Evolutionary conservation across 2,797 vertebrate species (phyloP), one percentile per base, ranked within the genome.

Genomic region (Xiphophorus birchmanni): DNA sequence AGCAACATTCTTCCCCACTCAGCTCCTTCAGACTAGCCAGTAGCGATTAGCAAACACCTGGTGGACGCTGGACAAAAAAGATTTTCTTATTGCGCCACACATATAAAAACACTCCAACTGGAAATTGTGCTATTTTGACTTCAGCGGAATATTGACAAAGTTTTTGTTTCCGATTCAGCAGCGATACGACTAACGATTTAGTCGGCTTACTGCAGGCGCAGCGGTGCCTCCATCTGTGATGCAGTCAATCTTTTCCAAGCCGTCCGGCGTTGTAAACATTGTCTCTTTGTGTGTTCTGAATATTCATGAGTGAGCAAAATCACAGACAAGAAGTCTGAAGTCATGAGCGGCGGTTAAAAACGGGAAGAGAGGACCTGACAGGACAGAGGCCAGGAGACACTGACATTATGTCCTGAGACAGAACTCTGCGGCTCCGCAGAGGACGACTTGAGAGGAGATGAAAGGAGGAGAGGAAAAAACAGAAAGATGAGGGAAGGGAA

Each of bases 171-270:
- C 1, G 7, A 52, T 48, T 48, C 47, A 76, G n/a, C 47, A 63
- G 44, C 79, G 74, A 83, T 54, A 21, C 4, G 47, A 63, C 5
- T 7, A 79, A 91, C 82, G 87, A 90, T 84, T 56, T 76, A 86
- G n/a, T n/a, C n/a, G 79, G 54, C 80, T 18, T 37, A 77, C 82
- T 77, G 60, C 73, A 83, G 74, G 77, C 85, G 42, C 84, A 88
- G 85, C 77, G 82, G 86, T 76, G 71, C 56, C 79, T 88, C 90
- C 89, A 80, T 90, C 88, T 89, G 85, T 77, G 87, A 81, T 76
- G 69, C 75, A 75, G 63, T 71, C 82, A 1, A 71, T 87, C 52
- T 77, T 58, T 52, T 81, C 54, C 18, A 78, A 74, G 71, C 73
- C 4, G 8, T 37, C 23, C 60, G 1, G 18, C 17, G 63, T 37